Base-by-base conservation (phyloP, 1,140 invertebrate species). In the Sminthurides bifidus region DNA sequence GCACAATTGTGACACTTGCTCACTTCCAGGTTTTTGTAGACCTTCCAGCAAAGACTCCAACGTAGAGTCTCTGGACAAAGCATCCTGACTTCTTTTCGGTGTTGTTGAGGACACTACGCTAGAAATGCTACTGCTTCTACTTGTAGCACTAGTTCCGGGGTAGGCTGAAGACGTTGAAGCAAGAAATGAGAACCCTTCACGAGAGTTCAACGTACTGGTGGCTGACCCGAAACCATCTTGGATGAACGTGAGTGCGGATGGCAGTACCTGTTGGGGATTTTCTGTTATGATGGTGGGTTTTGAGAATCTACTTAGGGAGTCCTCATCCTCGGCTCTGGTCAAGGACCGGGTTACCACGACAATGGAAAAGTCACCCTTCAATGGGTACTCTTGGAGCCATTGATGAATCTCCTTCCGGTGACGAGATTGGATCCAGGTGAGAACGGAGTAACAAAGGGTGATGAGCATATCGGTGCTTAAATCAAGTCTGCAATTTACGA, bases 401-500 rank as follows among this genome's bases (percentile, higher is more conserved):
- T 29, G 31, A 29, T 29, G 26, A n/a, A 61, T 52, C 31, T 61
- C 52, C 10, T 31, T 33, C 19, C 57, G 23, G 17, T 58, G 56
- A 3, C 60, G 52, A n/a, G 53, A 56, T 50, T 63, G 60, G 23
- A 59, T 56, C 56, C 56, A 63, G 14, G 60, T 63, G 19, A 63
- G 24, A 3, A 63, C 56, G 14, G 56, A 59, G 26, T 63, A 63
- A 37, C 56, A 59, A 19, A 63, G 29, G 21, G 60, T 63, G 10
- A 61, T 61, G 6, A 63, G 27, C 60, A 63, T 63, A 50, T 24
- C 48, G 30, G 15, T 30, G 37, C 26, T 19, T 33, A 1, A 29
- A 46, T 17, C 19, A 14, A 35, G 30, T 23, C 24, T 17, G 14
- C 5, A 2, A 31, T 1, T 2, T 50, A 33, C 30, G 37, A 10